Conservation (phyloP, 2,888 invertebrate species). For the Lithodes maja region DNA sequence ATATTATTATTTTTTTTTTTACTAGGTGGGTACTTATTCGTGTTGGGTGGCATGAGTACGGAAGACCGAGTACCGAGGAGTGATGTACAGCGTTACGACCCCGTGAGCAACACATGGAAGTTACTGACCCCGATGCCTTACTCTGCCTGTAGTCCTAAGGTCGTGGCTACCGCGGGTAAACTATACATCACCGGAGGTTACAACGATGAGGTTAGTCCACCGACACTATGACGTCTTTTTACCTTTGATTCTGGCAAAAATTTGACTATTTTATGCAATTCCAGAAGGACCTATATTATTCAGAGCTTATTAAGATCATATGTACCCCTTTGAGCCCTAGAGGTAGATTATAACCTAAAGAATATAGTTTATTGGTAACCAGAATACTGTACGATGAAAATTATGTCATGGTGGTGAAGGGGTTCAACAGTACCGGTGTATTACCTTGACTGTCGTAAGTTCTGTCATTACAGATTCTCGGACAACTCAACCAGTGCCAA, state of each 20-base stretch:
- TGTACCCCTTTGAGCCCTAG: too few relatives aligned
- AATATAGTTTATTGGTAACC: too few relatives aligned
- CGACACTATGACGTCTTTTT: too few relatives aligned
- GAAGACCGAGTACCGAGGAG: constrained; percentile 12
- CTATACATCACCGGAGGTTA: constrained; percentile 46
- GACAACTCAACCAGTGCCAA: too few relatives aligned
- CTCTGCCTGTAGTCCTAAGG: constrained; percentile 40
- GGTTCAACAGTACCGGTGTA: too few relatives aligned
- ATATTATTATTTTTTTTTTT: neutral
- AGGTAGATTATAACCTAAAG: too few relatives aligned
- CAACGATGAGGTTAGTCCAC: constrained; percentile 44
- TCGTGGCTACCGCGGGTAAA: constrained; percentile 49
- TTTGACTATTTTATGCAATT: too few relatives aligned
- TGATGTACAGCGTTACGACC: constrained; percentile 55
- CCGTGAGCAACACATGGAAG: constrained; percentile 47
- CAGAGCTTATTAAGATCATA: neutral
- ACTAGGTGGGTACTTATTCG: constrained; percentile 54
- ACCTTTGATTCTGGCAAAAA: too few relatives aligned
- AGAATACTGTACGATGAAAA: neutral
- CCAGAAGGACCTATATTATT: too few relatives aligned
- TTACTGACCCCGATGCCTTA: constrained; percentile 50
- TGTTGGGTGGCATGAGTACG: constrained; percentile 43
- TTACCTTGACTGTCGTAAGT: too few relatives aligned
- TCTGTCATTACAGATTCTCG: too few relatives aligned
- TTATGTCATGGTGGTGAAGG: neutral